Evolutionary conservation across 1,140 invertebrate genomes (phyloP).

Genomic region (Drosophila parvula): DNA sequence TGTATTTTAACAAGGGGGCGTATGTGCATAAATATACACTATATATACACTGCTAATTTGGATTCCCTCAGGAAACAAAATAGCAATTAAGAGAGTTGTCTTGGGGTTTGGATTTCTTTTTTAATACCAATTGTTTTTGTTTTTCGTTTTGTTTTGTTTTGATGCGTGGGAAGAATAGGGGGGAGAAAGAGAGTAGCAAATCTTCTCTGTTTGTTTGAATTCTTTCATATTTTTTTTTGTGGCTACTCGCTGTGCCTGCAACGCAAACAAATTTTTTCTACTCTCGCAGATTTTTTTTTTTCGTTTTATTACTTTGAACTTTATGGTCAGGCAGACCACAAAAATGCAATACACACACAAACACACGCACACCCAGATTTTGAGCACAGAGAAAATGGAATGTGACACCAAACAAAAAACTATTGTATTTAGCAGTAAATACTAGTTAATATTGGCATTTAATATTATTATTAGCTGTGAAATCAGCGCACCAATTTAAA

Average conservation of each 20-base stretch:
- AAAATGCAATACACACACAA: constrained; percentile 24
- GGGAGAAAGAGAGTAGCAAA: constrained; percentile 1
- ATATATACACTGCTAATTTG: constrained; percentile 37
- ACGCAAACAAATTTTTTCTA: constrained; percentile 29
- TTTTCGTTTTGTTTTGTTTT: constrained; percentile 57
- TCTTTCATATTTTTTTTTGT: constrained; percentile 6
- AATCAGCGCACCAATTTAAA: constrained; percentile 64
- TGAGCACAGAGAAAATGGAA: constrained; percentile 4
- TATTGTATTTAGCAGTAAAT: constrained; percentile 18
- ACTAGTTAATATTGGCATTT: constrained; percentile 58
- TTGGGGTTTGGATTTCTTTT: constrained; percentile 36
- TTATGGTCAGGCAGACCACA: constrained; percentile 44
- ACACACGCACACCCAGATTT: constrained; percentile 10
- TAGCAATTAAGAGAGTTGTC: constrained; percentile 24
- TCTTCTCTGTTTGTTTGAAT: constrained; percentile 30
- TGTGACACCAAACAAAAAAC: constrained; percentile 18
- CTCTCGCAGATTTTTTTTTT: constrained; percentile 30
- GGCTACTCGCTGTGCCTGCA: constrained; percentile 9
- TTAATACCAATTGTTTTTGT: constrained; percentile 26
- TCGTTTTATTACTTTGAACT: constrained; percentile 74
- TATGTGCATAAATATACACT: constrained; percentile 21
- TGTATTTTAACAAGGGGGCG: constrained; percentile 39
- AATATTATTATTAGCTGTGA: constrained; percentile 49
- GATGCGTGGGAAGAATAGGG: constrained; percentile 40
- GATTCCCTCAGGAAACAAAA: constrained; percentile 18